Conservation (phyloP, 1,140 invertebrate genomes). For the Drosophila equinoxialis region DNA sequence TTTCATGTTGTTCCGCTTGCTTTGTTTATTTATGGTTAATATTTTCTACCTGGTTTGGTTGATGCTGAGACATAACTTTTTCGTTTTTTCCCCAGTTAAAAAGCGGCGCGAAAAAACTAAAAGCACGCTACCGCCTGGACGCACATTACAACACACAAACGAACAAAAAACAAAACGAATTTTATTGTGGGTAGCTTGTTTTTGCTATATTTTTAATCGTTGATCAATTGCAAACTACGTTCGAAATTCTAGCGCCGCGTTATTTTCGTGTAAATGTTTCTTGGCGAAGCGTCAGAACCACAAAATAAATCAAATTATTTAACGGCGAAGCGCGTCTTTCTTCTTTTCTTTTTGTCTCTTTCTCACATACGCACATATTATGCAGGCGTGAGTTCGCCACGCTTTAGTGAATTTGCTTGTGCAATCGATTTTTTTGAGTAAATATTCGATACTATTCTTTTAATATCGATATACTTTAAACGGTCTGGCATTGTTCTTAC, state of each 20-base stretch:
- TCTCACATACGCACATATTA: not conserved
- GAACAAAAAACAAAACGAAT: conserved; percentile 8
- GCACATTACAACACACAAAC: conserved; percentile 1
- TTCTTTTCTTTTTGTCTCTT: too few species aligned
- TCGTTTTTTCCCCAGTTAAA: conserved; percentile 49
- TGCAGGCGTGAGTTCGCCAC: too few species aligned
- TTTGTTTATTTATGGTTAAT: conserved; percentile 46
- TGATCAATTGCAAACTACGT: conserved; percentile 26
- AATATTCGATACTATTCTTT: too few species aligned
- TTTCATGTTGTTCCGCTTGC: conserved; percentile 16
- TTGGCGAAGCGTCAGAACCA: conserved; percentile 55
- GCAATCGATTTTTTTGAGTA: too few species aligned
- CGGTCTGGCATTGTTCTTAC: too few species aligned
- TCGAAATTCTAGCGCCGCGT: conserved; percentile 22
- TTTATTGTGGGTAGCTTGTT: conserved; percentile 27
- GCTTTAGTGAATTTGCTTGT: too few species aligned
- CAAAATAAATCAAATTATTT: conserved; percentile 56
- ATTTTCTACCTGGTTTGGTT: not conserved
- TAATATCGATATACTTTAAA: too few species aligned
- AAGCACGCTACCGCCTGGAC: conserved; percentile 23
- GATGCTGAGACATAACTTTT: conserved; percentile 12
- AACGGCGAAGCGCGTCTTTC: conserved; percentile 66
- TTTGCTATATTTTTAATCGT: conserved; percentile 28
- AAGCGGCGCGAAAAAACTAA: conserved; percentile 58
- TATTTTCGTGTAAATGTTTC: conserved; percentile 31